phyloP scores from a whole-genome alignment of 2,888 invertebrate species.

The Atrina japonica region DNA sequence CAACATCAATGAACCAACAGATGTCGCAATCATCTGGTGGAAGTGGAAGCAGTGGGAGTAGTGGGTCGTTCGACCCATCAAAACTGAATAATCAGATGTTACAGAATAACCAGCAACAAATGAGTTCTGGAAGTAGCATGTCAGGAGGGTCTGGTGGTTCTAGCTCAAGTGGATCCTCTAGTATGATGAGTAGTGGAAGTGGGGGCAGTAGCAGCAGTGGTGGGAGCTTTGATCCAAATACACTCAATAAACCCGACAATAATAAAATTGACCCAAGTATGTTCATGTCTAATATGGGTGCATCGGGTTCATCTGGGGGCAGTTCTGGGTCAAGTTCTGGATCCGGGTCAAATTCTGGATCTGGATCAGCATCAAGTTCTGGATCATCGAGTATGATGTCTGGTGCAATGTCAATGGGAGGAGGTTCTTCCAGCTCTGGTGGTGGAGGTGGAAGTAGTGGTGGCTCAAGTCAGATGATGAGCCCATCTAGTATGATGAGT shows the following conservation, averaged over 20 bases:
- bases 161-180: constrained; percentile 26
- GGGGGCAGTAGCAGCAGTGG: constrained; percentile 29
- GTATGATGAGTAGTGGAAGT: constrained; percentile 17
- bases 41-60: background rate
- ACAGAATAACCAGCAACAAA: constrained; percentile 36
- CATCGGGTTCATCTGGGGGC: constrained; percentile 32
- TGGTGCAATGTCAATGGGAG: constrained; percentile 9
- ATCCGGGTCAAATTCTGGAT: constrained; percentile 19
- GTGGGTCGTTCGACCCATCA: constrained; percentile 35
- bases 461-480: constrained; percentile 34
- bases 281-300: constrained; percentile 48
- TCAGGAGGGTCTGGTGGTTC: constrained; percentile 20
- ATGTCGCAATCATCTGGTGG: constrained; percentile 1
- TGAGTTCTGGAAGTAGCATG: constrained; percentile 18
- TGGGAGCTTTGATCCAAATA: constrained; percentile 48
- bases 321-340: constrained; percentile 26
- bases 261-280: constrained; percentile 54
- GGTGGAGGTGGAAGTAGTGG: constrained; percentile 33
- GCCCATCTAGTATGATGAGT: constrained; percentile 30
- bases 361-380: background rate
- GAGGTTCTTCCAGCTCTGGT: constrained; percentile 15
- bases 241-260: constrained; percentile 48
- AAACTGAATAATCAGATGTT: constrained; percentile 41
- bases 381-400: constrained; percentile 15
- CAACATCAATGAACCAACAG: constrained; percentile 2